Evolutionary conservation across 2,888 invertebrate species (phyloP).

Genomic region (Latheticus oryzae): DNA sequence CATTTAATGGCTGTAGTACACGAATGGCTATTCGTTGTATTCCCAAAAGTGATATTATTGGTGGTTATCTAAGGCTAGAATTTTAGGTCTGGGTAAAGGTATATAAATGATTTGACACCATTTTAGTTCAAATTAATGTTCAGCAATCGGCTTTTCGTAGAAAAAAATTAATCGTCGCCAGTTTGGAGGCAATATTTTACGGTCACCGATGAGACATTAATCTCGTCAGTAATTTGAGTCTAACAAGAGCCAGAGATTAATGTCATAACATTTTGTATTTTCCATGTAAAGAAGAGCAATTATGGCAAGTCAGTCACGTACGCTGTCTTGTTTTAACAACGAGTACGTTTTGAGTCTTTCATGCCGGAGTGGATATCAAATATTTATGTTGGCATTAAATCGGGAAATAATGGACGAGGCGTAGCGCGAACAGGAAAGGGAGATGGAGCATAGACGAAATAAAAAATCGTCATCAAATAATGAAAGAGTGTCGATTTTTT

Average conservation of each 20-base stretch:
- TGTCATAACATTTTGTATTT: conserved; percentile 19
- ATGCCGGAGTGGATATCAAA: conserved; percentile 28
- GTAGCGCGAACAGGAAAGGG: conserved; percentile 15
- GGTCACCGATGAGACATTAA: conserved; percentile 3
- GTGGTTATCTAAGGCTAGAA: no score
- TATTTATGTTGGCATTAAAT: conserved; percentile 36
- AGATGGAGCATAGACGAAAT: conserved; percentile 5
- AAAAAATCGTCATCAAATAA: conserved; percentile 28
- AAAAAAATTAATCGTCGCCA: neutral
- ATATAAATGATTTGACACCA: no score
- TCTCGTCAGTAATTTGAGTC: conserved; percentile 14
- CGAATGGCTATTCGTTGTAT: no score
- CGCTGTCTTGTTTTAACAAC: conserved; percentile 17
- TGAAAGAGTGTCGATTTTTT: conserved; percentile 38
- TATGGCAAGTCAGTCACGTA: conserved; percentile 26
- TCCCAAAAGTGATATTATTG: no score
- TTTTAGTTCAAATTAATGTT: no score
- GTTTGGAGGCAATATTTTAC: neutral
- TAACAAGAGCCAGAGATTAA: conserved; percentile 13
- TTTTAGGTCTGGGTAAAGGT: no score
- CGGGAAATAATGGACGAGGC: conserved; percentile 22
- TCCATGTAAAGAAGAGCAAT: conserved; percentile 19
- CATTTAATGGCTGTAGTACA: no score
- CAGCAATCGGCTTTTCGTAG: neutral
- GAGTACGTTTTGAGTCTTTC: conserved; percentile 31